Evolutionary conservation across 1,140 invertebrate genomes (phyloP).

Genomic region (Drosophila athabasca): DNA sequence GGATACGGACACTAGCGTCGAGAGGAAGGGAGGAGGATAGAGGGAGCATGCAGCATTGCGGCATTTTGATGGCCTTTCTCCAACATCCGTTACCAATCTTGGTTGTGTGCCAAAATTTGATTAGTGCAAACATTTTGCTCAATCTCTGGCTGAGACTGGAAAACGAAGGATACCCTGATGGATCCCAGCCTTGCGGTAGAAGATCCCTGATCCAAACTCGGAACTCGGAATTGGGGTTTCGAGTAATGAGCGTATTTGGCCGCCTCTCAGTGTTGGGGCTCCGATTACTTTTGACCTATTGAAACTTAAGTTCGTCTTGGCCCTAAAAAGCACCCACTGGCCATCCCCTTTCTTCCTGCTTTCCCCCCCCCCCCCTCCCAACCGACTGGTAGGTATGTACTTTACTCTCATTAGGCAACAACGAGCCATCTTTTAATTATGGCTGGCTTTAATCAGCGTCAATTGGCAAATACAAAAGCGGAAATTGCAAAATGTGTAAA

Average conservation of each 20-base stretch:
- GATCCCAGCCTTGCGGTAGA: neutral
- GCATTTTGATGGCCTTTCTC: conserved; percentile 27
- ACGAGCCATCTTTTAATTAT: conserved; percentile 70
- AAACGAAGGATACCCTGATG: neutral
- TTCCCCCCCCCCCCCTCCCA: neutral
- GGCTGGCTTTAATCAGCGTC: conserved; percentile 75
- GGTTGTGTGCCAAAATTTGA: conserved; percentile 64
- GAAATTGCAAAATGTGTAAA: conserved; percentile 65
- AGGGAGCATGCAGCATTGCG: conserved; percentile 19
- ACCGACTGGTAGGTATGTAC: neutral
- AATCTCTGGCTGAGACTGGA: neutral
- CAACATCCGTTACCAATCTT: conserved; percentile 4
- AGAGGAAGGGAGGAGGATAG: no score
- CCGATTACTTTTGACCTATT: conserved; percentile 39
- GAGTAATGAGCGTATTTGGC: conserved; percentile 4
- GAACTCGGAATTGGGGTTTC: neutral
- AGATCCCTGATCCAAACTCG: neutral
- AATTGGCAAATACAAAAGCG: conserved; percentile 78
- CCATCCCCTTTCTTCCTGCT: no score
- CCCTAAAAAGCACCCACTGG: no score
- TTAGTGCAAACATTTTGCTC: conserved; percentile 38
- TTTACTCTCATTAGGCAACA: conserved; percentile 56
- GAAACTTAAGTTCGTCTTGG: conserved; percentile 1
- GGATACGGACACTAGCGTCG: conserved; percentile 1
- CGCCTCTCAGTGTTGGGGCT: neutral